Base-by-base conservation (phyloP, 1,140 invertebrate genomes). In the Wasmannia auropunctata region DNA sequence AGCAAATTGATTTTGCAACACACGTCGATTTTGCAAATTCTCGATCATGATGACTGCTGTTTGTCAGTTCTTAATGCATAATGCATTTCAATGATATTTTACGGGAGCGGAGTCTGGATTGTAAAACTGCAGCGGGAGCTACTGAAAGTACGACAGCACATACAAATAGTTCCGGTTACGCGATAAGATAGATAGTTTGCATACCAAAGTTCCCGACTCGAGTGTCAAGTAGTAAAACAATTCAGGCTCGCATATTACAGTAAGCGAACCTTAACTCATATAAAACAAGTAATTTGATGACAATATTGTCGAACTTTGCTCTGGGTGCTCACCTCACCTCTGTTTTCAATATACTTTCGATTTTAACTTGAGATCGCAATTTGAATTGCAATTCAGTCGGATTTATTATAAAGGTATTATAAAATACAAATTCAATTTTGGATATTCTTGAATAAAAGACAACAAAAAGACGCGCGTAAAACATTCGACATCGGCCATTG, bases 191-290 rank as follows among this genome's bases (percentile, higher is more conserved):
- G 60, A 54, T 69, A 80, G 46, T 80, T 80, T 40, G 34, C 77
- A 51, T 79, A 54, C 28, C 40, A 40, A 80, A 80, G 34, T 72
- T 67, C 34, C 14, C 19, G 2, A 43, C 63, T 43, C 4, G 37
- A 72, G 11, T 56, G 37, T 83, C 25, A 72, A 58, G 28, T n/a
- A 56, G 77, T 83, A 72, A 83, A 83, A 83, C 79, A 83, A 46
- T 83, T 83, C 51, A 28, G 14, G 49, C 25, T 16, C 25, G 25
- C 25, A 40, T 34, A 69, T 69, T 54, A 56, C 31, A n/a, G 40
- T 76, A 40, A 62, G 37, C 25, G 25, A 22, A 58, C 8, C 49
- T 65, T 79, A 65, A 37, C 11, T 58, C 19, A 43, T 58, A 72
- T 83, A 58, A 80, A 80, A 72, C 60, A 43, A 46, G 3, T 83